These are phyloP conservation scores for Tenthredo notha DNA, from an alignment of 2,888 invertebrate species.

Conservation along the genomic window DNA sequence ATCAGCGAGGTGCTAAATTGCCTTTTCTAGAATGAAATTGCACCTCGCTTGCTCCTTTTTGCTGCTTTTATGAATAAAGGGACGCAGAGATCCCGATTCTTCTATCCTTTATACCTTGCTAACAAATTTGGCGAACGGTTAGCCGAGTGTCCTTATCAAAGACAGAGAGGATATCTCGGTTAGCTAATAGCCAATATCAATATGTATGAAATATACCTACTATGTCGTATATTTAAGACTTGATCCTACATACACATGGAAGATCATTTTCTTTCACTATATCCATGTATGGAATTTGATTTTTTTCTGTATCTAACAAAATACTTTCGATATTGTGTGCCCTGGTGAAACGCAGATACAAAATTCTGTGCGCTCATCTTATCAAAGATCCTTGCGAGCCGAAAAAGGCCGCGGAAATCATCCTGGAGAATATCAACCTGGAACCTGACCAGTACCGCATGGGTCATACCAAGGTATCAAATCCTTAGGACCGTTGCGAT, in stretches of 20 bases:
- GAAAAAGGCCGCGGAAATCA: constrained; percentile 90
- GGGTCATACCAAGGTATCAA: constrained; percentile 96
- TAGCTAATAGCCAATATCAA: background rate
- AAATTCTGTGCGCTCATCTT: constrained; percentile 98
- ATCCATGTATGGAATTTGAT: background rate
- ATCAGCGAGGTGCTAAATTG: background rate
- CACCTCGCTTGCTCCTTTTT: background rate
- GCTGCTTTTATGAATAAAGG: background rate
- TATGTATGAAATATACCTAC: background rate
- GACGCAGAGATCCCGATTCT: background rate
- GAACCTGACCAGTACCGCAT: constrained; percentile 96
- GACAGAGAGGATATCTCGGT: background rate
- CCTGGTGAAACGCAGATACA: constrained; percentile 90
- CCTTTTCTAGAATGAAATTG: background rate
- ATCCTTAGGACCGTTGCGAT: constrained; percentile 64
- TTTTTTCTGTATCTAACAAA: constrained; percentile 8
- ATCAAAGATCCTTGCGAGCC: constrained; percentile 87
- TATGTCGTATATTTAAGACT: background rate
- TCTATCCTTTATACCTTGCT: background rate
- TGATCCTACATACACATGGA: no score
- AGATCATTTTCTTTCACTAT: no score
- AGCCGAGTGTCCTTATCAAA: background rate
- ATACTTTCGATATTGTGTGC: constrained; percentile 55
- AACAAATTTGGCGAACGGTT: background rate
- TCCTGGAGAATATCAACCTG: constrained; percentile 91